phyloP scores from a whole-genome alignment of 2,113 vertebrate species.

The Lophotis ruficrista region DNA sequence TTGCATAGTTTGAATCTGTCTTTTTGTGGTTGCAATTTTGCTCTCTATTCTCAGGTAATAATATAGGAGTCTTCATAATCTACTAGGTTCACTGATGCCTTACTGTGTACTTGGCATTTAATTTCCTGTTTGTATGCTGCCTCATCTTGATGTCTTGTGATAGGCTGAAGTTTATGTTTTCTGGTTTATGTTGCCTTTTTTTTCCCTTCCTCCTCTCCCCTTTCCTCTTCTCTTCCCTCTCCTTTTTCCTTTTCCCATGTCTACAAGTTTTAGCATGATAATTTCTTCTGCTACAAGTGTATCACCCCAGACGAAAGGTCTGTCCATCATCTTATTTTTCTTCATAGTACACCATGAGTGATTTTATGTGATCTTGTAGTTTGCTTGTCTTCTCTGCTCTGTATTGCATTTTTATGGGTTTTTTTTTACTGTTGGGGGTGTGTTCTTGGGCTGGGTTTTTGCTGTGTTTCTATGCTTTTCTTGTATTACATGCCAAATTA shows the following conservation, averaged over 20 bases:
- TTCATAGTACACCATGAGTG: not conserved
- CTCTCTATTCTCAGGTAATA: not conserved
- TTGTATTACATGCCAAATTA: not conserved
- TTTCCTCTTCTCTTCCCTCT: not conserved
- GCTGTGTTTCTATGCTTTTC: not conserved
- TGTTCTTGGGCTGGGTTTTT: not conserved
- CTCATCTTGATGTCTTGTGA: not conserved
- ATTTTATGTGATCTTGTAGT: not conserved
- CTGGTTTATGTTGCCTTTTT: not conserved
- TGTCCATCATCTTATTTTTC: not conserved
- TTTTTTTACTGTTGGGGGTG: not conserved
- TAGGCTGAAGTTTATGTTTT: not conserved
- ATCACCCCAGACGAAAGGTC: not conserved
- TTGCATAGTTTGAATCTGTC: not conserved
- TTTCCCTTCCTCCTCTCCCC: not conserved
- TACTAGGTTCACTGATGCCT: not conserved
- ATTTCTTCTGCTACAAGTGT: not conserved
- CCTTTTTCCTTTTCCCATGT: not conserved
- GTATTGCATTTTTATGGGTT: not conserved
- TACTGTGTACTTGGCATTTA: conserved; percentile 23
- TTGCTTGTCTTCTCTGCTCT: not conserved
- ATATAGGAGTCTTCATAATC: not conserved
- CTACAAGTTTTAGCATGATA: not conserved
- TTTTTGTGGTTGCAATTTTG: not conserved
- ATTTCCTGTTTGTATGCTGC: conserved; percentile 47